Evolutionary conservation across 2,888 invertebrate species (phyloP), one percentile per base, ranked within the genome.

Genomic region (Tuta absoluta): DNA sequence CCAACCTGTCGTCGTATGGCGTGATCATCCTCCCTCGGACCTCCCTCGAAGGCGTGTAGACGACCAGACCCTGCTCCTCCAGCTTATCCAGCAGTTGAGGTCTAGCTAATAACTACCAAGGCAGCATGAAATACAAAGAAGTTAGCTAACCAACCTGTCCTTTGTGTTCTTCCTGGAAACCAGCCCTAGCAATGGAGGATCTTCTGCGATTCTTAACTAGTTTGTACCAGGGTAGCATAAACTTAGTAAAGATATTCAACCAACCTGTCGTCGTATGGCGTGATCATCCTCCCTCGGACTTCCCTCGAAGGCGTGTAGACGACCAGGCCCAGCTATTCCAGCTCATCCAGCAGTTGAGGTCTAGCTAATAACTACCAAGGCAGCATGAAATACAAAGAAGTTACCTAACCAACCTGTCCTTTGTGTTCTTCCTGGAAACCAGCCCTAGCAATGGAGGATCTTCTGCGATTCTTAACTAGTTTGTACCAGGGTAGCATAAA

Each of bases 231-330:
- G 33, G 33, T 8, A 33, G 4, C 33, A 33, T 33, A 33, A 33
- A 8, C 8, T 33, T 4, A 4, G 12, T 8, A 51, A 56, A 11
- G 3, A 19, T 3, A 7, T 17, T 53, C 17, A 19, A 70, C 69
- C 67, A 28, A 95, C 95, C 96, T 93, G 77, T 97, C 96, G 81
- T 97, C 96, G 71, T 96, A 96, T 0, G 95, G 92, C 0, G 90
- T 87, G 62, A 94, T 90, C 24, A 77, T 77, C 69, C 87, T 91
- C 0, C 94, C 94, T 48, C 93, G 93, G 19, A 95, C 86, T 69
- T 92, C 93, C 68, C 96, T 92, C 62, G 96, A 95, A 0, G 96
- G 96, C 0, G 96, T 96, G 78, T 94, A 95, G 0, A 95, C 92
- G 1, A 96, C 93, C 51, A 93, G 86, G 0, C 94, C 94, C 0